These are phyloP conservation scores for Drosophila dives DNA, from an alignment of 2,888 invertebrate species.

Conservation along the genomic window DNA sequence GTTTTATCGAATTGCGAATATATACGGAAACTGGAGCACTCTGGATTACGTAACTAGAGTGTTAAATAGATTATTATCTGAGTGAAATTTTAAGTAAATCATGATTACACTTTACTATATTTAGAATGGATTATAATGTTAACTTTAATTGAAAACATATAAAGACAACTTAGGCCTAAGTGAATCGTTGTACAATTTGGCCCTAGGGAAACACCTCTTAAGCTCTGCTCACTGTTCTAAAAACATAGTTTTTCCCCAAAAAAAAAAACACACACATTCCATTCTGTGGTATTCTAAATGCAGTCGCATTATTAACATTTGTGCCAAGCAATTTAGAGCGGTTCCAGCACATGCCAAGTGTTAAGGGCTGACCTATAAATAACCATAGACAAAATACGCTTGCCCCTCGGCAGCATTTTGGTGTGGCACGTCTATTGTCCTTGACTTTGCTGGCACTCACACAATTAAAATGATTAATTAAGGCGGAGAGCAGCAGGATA, in stretches of 20 bases:
- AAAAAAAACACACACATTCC: conserved; percentile 11
- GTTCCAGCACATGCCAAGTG: conserved; percentile 53
- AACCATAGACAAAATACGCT: conserved; percentile 35
- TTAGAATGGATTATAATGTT: neutral
- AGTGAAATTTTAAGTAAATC: neutral
- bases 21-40: neutral
- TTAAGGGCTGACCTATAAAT: conserved; percentile 45
- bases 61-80: neutral
- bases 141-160: neutral
- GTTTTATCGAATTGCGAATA: neutral
- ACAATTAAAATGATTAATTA: conserved; percentile 81
- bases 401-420: conserved; percentile 40
- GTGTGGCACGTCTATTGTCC: conserved; percentile 50
- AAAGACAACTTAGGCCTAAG: neutral
- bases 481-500: conserved; percentile 71
- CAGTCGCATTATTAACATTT: conserved; percentile 45
- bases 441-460: conserved; percentile 44
- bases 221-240: neutral
- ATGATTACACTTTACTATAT: neutral
- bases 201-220: conserved; percentile 1
- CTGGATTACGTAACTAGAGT: neutral
- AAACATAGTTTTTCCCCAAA: neutral
- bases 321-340: conserved; percentile 30
- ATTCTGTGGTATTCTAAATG: conserved; percentile 36
- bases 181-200: neutral